Conservation (phyloP, 2,113 vertebrate genomes). For the Anhinga anhinga region DNA sequence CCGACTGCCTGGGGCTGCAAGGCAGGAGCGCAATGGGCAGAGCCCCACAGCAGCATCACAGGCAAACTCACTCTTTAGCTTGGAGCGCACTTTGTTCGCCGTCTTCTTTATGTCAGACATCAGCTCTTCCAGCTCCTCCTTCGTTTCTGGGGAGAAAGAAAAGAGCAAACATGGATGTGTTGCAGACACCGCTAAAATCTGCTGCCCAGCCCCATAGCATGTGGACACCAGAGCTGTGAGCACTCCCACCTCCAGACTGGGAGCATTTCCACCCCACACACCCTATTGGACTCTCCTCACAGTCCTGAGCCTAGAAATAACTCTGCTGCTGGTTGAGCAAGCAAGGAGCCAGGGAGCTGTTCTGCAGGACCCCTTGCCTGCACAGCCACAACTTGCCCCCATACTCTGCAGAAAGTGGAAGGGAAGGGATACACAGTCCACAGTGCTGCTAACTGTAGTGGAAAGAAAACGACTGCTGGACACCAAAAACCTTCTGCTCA, state of each 20-base stretch:
- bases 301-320: not conserved
- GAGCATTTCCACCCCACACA: not conserved
- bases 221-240: not conserved
- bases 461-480: not conserved
- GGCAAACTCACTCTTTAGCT: conserved; percentile 89
- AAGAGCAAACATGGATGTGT: not conserved
- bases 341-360: too few species aligned
- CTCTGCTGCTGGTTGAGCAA: not conserved
- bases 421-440: not conserved
- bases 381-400: not conserved
- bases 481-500: not conserved
- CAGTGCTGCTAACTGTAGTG: not conserved
- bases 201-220: fast-evolving
- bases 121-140: conserved; percentile 91
- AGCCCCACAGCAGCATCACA: not conserved
- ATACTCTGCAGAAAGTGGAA: not conserved
- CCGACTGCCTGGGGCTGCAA: not conserved
- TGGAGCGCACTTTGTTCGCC: conserved; percentile 96
- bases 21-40: not conserved
- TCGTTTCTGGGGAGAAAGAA: conserved; percentile 82
- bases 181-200: not conserved
- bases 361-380: not conserved
- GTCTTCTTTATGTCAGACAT: conserved; percentile 97
- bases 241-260: not conserved
- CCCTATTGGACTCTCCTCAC: not conserved